Base-by-base conservation (phyloP, 2,888 invertebrate species). In the Dicycla oo region DNA sequence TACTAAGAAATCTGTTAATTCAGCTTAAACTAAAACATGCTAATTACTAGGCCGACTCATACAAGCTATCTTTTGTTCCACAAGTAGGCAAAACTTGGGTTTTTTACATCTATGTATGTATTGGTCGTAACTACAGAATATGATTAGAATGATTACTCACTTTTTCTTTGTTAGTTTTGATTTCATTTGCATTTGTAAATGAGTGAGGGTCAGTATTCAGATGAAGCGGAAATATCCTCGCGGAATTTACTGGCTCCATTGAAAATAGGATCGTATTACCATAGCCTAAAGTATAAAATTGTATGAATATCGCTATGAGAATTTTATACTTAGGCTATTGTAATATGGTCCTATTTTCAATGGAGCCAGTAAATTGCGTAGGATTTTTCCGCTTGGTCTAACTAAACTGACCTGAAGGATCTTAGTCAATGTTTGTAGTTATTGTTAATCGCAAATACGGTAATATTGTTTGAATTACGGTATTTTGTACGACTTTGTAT, bases 51-150 rank as follows among this genome's bases (percentile, higher is more conserved):
- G 0, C 38, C 83, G 62, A 83, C 38, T 81, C 83, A 81, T 63
- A 57, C 67, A 18, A 83, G 81, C 77, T 43, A 75, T 76, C 81
- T 70, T 61, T 83, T 76, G 81, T 83, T 60, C 18, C 3, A 13
- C 0, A 47, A 40, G 18, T 62, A 47, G 38, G 51, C 57, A 49
- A n/a, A 26, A 13, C 20, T 20, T 3, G 78, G 61, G 40, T 57
- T 78, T 76, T 80, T 70, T 51, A 40, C n/a, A 15, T 51, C n/a
- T 58, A 58, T 57, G 47, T 67, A n/a, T n/a, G n/a, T n/a, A n/a
- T n/a, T n/a, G 13, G 51, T 68, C 34, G 23, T 7, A 38, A 61
- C 40, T 47, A 62, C 30, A 5, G 26, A 54, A 76, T 38, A 38
- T 40, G 58, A 71, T 80, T 81, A 54, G 69, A 30, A 38, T 40